Evolutionary conservation across 2,888 invertebrate species (phyloP), one percentile per base, ranked within the genome.

Genomic region (Parnassius mnemosyne): DNA sequence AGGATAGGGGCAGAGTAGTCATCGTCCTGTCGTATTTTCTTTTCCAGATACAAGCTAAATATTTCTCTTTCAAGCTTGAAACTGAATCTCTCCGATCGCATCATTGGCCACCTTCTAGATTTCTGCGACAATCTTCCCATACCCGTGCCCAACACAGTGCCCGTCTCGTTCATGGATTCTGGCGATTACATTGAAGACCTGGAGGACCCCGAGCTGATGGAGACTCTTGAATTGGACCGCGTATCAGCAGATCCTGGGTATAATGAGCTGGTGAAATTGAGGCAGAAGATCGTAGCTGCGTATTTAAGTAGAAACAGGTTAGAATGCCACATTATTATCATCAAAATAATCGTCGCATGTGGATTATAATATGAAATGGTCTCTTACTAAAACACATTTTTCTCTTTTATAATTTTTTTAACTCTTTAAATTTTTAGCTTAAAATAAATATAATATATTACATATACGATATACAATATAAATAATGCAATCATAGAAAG

Each of bases 71-170:
- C 95, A 25, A 94, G 94, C 66, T 75, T 96, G 51, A 96, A 96
- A 72, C 80, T 96, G 46, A 96, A 96, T 81, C 83, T 96, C 46
- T 96, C 96, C 0, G 96, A 96, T 76, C 92, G 94, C 57, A 94
- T 94, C 77, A 91, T 96, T 43, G 92, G 93, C 34, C 83, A 93
- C 43, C 84, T 96, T 3, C 85, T 95, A 64, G 94, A 95, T 69
- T 96, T 95, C 79, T 71, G 74, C 50, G 92, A 92, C 70, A 91
- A 89, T 65, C 71, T 92, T 0, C 92, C 92, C 0, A 66, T 87
- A 0, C 92, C 92, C 0, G 83, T 85, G 0, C 90, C 92, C 0
- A 90, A 89, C 65, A 87, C 91, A 0, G 89, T 92, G 0, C 90
- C 92, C 0, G 86, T 90, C 1, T 89, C 91, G 0, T 85, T 85